A percentile compares a stretch with the other conserved stretches of the same genome.
Evolutionary conservation across 2,888 invertebrate genomes (phyloP).

Genomic region (Ditylenchus weischeri): DNA sequence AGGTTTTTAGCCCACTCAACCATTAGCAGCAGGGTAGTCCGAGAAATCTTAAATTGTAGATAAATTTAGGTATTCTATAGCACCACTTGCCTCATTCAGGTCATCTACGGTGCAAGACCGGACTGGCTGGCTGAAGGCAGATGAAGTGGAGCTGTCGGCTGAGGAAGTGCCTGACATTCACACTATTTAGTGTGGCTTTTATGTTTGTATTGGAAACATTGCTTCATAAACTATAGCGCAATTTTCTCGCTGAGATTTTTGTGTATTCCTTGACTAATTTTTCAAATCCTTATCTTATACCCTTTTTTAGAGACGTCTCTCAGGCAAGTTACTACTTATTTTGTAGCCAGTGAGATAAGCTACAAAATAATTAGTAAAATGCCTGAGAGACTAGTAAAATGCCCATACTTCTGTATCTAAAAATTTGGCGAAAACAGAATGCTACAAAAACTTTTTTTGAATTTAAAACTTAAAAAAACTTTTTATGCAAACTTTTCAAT

Average conservation of each 20-base stretch:
- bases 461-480: too few relatives aligned
- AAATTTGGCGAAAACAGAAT: too few relatives aligned
- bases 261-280: not conserved
- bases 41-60: slow-evolving; percentile 40
- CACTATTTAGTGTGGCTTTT: too few relatives aligned
- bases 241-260: not conserved
- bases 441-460: too few relatives aligned
- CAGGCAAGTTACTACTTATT: not conserved
- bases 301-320: not conserved
- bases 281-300: not conserved
- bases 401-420: too few relatives aligned
- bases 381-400: too few relatives aligned
- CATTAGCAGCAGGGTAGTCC: slow-evolving; percentile 56
- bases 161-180: not conserved
- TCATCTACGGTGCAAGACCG: not conserved
- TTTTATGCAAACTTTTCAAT: too few relatives aligned
- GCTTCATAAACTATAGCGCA: not conserved
- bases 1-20: slow-evolving; percentile 57
- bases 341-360: not conserved
- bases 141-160: not conserved
- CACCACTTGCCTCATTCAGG: not conserved
- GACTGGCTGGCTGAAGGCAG: slow-evolving; percentile 7
- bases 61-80: not conserved
- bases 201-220: not conserved
- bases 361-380: too few relatives aligned